Percentiles rank a stretch among this genome's conserved stretches.
Evolutionary conservation across 1,140 invertebrate genomes (phyloP).

Genomic region (Brachionus paranguensis): DNA sequence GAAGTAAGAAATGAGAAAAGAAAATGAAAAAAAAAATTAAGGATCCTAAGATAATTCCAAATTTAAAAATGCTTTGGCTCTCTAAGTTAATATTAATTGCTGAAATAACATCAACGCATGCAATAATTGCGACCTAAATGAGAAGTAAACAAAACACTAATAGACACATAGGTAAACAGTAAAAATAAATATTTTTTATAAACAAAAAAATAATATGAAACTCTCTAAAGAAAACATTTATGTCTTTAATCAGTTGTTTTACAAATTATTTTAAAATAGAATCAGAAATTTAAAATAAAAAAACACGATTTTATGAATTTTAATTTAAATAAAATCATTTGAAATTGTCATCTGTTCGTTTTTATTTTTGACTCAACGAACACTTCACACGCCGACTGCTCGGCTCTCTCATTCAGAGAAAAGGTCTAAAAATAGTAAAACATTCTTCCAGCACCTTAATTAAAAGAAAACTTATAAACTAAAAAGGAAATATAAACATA

Average conservation of each 20-base stretch:
- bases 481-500: conserved; percentile 5
- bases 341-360: background rate
- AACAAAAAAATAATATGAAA: background rate
- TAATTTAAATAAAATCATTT: background rate
- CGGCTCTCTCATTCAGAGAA: background rate
- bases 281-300: background rate
- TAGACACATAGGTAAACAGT: background rate
- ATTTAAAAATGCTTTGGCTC: background rate
- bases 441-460: conserved; percentile 24
- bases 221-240: background rate
- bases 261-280: conserved; percentile 7
- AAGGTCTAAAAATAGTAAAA: background rate
- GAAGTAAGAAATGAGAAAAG: conserved; percentile 4
- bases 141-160: background rate
- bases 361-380: background rate
- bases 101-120: background rate
- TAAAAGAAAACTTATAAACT: background rate
- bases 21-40: conserved; percentile 10
- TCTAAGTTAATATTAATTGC: background rate
- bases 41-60: background rate
- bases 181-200: background rate
- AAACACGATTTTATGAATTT: background rate
- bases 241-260: background rate
- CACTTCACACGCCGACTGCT: background rate
- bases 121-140: background rate